Evolutionary conservation across 2,888 invertebrate genomes (phyloP), one percentile per base, ranked within the genome.

Genomic region (Leptinotarsa rubiginosa): DNA sequence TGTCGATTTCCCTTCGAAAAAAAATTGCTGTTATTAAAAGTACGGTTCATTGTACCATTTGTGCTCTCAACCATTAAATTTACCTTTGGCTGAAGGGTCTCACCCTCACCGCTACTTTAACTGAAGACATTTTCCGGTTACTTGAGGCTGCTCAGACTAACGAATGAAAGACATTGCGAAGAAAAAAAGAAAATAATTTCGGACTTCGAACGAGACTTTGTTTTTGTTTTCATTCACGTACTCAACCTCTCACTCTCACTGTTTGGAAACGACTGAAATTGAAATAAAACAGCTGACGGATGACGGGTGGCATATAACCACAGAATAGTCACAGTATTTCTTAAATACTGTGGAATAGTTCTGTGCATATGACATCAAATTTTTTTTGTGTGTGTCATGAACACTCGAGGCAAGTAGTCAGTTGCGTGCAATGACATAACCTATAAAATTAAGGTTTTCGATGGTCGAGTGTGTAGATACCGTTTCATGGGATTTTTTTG

Each of bases 51-150:
- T 83, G 82, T 80, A 76, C 83, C 80, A 77, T 78, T 79, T 82
- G 81, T 81, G 79, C 82, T 81, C 20, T 75, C 78, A 81, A 78
- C 75, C 81, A 80, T 82, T 76, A 64, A 65, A 74, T 70, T 81
- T 84, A 96, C 96, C 96, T 95, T 89, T 94, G 92, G 90, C 95
- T 96, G 89, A 96, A 95, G 88, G 96, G 96, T 87, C 96, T 93
- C 89, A 96, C 95, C 90, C 96, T 92, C 83, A 96, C 96, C 85
- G 96, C 96, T 87, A 96, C 96, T 91, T 96, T 96, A 85, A 97
- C 94, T 84, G 96, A 96, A 86, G 96, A 96, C 96, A 96, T 96
- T 89, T 31, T 59, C 1, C 18, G 5, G 10, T 31, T 41, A 41
- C 10, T 56, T 7, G 20, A 16, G 1, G 1, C 13, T 62, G 4